These are phyloP conservation scores for Nothoprocta pentlandii DNA, from an alignment of 2,113 vertebrate genomes.

Conservation along the genomic window DNA sequence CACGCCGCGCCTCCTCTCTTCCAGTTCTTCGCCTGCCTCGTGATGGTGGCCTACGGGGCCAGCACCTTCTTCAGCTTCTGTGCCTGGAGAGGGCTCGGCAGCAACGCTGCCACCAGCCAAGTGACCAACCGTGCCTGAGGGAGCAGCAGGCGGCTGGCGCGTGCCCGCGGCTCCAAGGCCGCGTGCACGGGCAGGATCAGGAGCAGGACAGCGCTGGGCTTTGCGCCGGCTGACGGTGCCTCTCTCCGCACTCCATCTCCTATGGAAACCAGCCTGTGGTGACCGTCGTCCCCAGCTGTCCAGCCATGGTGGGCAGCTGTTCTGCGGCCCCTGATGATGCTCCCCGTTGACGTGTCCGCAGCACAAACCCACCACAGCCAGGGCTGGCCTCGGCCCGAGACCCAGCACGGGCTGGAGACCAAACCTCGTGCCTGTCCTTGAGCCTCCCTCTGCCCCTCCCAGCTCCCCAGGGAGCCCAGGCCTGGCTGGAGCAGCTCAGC, in stretches of 20 bases:
- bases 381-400: accelerated
- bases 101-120: constrained; percentile 85
- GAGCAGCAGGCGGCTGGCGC: not conserved
- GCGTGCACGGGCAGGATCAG: accelerated
- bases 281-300: not conserved
- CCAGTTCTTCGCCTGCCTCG: constrained; percentile 88
- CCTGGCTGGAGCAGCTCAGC: accelerated
- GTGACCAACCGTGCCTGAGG: constrained; percentile 78
- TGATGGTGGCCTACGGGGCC: constrained; percentile 81
- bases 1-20: not conserved
- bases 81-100: constrained; percentile 84
- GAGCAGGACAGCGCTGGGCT: accelerated
- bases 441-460: not conserved
- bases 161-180: not conserved
- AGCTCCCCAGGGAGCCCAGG: not conserved
- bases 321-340: not conserved
- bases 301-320: accelerated
- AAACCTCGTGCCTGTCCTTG: not conserved
- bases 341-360: not conserved
- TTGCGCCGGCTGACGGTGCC: not conserved
- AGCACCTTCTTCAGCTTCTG: constrained; percentile 88
- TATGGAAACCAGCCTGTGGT: not conserved
- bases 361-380: not conserved
- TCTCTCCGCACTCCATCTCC: accelerated
- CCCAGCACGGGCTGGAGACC: not conserved